Percentiles rank a stretch among this genome's conserved stretches.
Evolutionary conservation across 2,888 invertebrate genomes (phyloP).

Genomic region (Chrysolina oricalcia): DNA sequence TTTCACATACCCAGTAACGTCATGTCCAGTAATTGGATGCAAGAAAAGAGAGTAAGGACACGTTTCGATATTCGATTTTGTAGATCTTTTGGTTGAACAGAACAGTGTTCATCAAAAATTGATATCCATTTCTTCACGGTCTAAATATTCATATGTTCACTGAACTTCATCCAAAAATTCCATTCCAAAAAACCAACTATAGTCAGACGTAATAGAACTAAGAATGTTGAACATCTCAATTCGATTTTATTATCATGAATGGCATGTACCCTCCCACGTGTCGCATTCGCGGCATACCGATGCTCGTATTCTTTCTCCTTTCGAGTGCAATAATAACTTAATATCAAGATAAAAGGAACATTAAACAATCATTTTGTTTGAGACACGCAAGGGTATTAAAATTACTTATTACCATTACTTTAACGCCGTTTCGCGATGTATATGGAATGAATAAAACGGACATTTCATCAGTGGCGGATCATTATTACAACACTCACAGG

Average conservation of each 20-base stretch:
- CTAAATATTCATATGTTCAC: no score
- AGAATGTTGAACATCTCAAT: neutral
- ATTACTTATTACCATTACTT: conserved; percentile 53
- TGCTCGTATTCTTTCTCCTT: conserved; percentile 5
- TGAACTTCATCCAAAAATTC: no score
- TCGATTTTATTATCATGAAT: neutral
- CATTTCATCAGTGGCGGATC: conserved; percentile 21
- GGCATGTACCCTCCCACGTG: neutral
- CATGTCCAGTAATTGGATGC: no score
- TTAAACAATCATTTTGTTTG: conserved; percentile 44
- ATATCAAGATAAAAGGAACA: conserved; percentile 43
- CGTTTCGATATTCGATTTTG: no score
- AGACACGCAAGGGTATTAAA: conserved; percentile 52
- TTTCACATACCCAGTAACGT: no score
- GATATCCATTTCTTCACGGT: no score
- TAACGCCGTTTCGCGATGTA: conserved; percentile 40
- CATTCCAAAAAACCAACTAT: no score
- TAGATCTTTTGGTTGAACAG: no score
- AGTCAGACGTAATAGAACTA: no score
- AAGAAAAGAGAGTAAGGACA: no score
- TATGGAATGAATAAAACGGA: conserved; percentile 22
- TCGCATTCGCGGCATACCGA: neutral
- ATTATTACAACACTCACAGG: neutral
- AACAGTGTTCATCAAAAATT: no score
- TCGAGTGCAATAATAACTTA: conserved; percentile 41